Base-by-base conservation (phyloP, 2,888 invertebrate species). In the Chirona hameri region DNA sequence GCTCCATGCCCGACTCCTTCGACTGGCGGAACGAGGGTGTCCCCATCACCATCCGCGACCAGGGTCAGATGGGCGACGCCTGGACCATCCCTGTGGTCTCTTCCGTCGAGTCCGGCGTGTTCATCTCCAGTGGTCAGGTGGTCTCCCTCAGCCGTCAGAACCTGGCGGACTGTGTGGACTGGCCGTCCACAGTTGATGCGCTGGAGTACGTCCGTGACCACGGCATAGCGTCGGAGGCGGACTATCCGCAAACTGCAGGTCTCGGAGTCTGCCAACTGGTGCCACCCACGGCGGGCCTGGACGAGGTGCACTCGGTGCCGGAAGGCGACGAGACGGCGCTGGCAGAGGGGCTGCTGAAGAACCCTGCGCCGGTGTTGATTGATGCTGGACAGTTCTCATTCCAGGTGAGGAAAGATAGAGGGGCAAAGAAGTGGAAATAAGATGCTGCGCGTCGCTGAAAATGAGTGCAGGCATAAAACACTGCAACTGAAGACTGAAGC, bases 131-230 rank as follows among this genome's bases (percentile, higher is more conserved):
- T 83, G 93, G 92, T 87, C 93, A 94, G 87, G 96, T 97, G 89
- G 96, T 96, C 81, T 91, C 97, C 76, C 91, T 91, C 84, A 98
- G 97, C 31, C 91, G 99, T 57, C 99, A 99, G 89, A 92, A 96
- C 88, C 96, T 29, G 99, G 99, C 0, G 99, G 99, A 89, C 93
- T 98, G 21, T 93, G 97, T 93, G 99, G 99, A 83, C 97, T 98
- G 0, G 98, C 98, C 29, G 92, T 95, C 82, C 18, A 21, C 39
- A 9, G 39, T 24, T 7, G 46, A 1, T 24, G 76, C 18, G 21
- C 39, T 76, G 24, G 24, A n/a, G 76, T 76, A 76, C 46, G 76
- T 46, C 18, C 76, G 31, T 1, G 39, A 76, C 4, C 76, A 76
- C 39, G 76, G 76, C 10, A 10, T 76, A 2, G 76, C 76, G 10